Conservation (phyloP, 2,113 vertebrate species). For the Monopterus albus region DNA sequence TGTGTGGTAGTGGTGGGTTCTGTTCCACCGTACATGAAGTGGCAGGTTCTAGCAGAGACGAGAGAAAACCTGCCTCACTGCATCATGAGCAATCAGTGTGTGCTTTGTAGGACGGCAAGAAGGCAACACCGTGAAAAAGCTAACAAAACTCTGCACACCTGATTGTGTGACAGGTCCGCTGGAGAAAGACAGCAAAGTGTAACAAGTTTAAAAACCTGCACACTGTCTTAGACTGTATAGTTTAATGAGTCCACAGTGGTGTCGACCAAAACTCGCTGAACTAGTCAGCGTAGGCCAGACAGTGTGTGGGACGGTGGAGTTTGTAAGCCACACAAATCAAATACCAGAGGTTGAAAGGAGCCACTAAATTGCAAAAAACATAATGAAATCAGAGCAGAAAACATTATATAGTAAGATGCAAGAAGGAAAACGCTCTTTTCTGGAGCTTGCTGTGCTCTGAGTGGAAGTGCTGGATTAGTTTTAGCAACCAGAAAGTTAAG, state of each 20-base stretch:
- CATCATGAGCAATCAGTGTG: conserved; percentile 4
- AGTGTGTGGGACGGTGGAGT: too few species aligned
- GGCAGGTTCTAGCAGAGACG: neutral
- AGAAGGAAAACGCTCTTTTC: neutral
- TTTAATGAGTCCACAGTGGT: too few species aligned
- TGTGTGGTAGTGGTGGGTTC: neutral
- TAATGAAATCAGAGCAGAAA: neutral
- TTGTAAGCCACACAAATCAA: neutral
- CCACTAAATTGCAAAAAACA: neutral
- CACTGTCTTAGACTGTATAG: too few species aligned
- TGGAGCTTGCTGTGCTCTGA: neutral
- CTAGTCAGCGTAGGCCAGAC: too few species aligned
- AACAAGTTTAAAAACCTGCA: too few species aligned
- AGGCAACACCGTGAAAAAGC: too few species aligned
- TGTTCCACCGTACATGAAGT: conserved; percentile 18
- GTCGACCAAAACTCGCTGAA: too few species aligned
- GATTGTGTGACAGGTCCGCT: too few species aligned
- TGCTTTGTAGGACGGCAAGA: neutral
- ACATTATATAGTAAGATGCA: neutral
- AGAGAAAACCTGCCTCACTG: neutral
- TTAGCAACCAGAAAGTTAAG: neutral
- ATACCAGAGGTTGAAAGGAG: neutral
- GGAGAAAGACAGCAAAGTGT: too few species aligned
- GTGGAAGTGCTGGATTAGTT: neutral
- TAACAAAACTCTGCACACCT: too few species aligned